Evolutionary conservation across 2,888 invertebrate species (phyloP), one percentile per base, ranked within the genome.

Genomic region (Tenodera sinensis): DNA sequence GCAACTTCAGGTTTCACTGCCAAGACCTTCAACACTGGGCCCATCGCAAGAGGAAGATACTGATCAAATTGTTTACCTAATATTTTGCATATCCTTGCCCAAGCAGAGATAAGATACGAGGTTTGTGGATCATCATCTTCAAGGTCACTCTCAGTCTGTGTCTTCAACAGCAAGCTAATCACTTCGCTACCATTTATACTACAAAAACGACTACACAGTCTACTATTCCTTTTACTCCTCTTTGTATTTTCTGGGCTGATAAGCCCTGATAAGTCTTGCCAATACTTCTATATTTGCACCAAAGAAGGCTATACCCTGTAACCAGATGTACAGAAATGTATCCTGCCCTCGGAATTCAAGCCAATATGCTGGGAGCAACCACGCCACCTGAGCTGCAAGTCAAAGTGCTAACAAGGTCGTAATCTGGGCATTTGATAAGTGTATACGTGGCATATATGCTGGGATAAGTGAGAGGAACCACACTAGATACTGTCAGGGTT

Each of bases 401-500:
- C 97, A 98, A 47, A 96, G 92, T 0, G 93, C 89, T 81, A 93
- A 90, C 28, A 97, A 92, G 14, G 95, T 91, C 0, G 95, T 89
- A 0, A 95, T 94, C 89, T 93, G 93, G 15, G 92, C 93, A 12
- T 94, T 92, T 4, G 94, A 93, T 90, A 96, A 93, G 90, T 94
- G 94, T 47, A 98, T 95, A 92, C 96, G 95, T 91, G 97, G 97
- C 0, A 96, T 93, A 90, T 97, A 96, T 30, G 98, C 92, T 0
- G 99, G 99, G 28, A 99, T 93, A 12, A 99, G 93, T 2, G 98
- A 97, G 90, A 99, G 93, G 92, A 98, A 98, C 99, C 99, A 99
- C 87, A 99, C 95, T 91, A 99, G 99, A 93, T 99, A 99, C 92
- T 99, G 99, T 8, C 99, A 91, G 98, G 97, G 93, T 99, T 99